Evolutionary conservation across 2,888 invertebrate genomes (phyloP).

Genomic region (Ctena decussata): DNA sequence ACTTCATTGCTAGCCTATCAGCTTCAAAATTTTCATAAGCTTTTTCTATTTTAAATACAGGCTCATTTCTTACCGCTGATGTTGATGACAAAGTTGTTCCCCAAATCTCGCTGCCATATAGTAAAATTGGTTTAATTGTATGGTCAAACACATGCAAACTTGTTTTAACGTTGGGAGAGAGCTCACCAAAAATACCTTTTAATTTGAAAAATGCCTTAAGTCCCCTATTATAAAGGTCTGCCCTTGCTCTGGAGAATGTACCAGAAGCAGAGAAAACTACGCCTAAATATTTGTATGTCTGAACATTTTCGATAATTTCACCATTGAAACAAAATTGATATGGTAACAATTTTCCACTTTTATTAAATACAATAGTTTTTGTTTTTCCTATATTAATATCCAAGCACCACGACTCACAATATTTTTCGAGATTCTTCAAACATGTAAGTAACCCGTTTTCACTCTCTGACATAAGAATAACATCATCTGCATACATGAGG

Average conservation of each 20-base stretch:
- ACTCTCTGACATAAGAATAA: not conserved
- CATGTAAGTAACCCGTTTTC: constrained; percentile 2
- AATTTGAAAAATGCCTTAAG: not conserved
- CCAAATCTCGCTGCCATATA: not conserved
- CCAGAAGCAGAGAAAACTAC: not conserved
- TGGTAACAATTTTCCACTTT: not conserved
- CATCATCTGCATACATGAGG: not conserved
- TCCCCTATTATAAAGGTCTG: not conserved
- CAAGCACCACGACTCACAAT: not conserved
- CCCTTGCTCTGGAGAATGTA: not conserved
- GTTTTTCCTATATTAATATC: not conserved
- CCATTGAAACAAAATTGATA: not conserved
- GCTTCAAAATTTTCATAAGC: not conserved
- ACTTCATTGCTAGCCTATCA: too few relatives aligned
- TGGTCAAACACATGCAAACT: not conserved
- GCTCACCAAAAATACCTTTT: not conserved
- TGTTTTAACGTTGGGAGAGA: not conserved
- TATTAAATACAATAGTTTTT: not conserved
- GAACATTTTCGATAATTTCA: not conserved
- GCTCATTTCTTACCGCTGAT: not conserved
- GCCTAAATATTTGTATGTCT: not conserved
- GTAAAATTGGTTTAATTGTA: not conserved
- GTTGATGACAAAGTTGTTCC: not conserved
- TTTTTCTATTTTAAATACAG: not conserved
- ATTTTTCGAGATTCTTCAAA: not conserved